phyloP scores from a whole-genome alignment of 2,797 vertebrate species.

The Darevskia mixta region DNA sequence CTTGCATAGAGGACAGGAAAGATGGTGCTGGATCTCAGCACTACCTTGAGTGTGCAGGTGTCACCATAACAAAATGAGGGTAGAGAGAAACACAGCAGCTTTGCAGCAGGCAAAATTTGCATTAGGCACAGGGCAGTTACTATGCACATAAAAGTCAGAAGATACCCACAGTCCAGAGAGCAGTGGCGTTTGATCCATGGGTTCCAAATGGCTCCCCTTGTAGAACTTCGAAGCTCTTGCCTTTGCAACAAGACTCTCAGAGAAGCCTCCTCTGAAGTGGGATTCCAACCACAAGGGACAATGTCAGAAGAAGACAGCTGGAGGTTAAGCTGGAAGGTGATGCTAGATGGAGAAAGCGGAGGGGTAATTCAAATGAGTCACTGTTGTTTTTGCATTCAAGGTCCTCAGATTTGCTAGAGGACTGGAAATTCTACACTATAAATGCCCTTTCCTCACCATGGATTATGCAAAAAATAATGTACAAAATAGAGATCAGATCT shows the following conservation, averaged over 20 bases:
- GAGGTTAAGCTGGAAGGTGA: constrained; percentile 21
- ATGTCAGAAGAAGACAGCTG: accelerated
- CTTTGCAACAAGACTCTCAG: constrained; percentile 15
- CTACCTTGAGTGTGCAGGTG: background rate
- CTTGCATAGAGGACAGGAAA: background rate
- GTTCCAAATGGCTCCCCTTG: background rate
- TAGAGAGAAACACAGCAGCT: accelerated
- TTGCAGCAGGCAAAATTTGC: background rate
- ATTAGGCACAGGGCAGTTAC: background rate
- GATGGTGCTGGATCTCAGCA: too few relatives aligned
- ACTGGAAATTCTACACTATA: too few relatives aligned
- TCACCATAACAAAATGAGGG: background rate
- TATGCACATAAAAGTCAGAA: background rate
- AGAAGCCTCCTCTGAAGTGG: constrained; percentile 29
- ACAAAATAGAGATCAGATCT: too few relatives aligned
- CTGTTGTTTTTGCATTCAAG: accelerated
- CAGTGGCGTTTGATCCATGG: background rate
- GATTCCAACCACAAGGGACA: accelerated
- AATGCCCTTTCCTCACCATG: too few relatives aligned
- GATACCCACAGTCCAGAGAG: too few relatives aligned
- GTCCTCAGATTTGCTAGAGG: accelerated
- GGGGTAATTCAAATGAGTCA: background rate
- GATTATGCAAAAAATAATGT: too few relatives aligned
- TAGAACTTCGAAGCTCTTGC: background rate
- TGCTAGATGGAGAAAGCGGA: constrained; percentile 22